These are phyloP conservation scores for Whitmania pigra DNA, from an alignment of 1,140 invertebrate species.

Conservation along the genomic window DNA sequence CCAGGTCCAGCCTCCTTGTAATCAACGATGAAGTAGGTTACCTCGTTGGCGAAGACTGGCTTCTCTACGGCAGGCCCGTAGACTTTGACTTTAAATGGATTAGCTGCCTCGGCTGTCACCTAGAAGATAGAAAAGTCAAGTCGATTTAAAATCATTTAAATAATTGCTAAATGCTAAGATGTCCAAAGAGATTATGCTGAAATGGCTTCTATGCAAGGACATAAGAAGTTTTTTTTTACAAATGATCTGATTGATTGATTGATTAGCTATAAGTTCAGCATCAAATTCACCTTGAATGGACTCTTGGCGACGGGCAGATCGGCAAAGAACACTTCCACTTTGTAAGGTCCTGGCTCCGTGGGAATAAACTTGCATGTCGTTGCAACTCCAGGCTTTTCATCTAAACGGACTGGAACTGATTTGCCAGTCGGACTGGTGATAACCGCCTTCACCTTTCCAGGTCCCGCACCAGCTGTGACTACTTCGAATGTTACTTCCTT, in stretches of 20 bases:
- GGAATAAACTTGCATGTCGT: conserved; percentile 46
- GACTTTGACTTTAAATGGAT: conserved; percentile 44
- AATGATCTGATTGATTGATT: background rate
- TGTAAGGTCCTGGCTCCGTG: conserved; percentile 56
- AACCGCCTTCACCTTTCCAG: conserved; percentile 61
- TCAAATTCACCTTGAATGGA: conserved; percentile 33
- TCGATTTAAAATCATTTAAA: no score
- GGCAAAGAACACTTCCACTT: conserved; percentile 34
- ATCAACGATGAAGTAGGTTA: conserved; percentile 26
- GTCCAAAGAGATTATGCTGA: no score
- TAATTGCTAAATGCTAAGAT: no score
- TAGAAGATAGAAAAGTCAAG: background rate
- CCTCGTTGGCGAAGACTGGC: conserved; percentile 23
- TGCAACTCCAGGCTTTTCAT: conserved; percentile 56
- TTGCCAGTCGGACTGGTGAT: conserved; percentile 45
- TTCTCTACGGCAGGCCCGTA: conserved; percentile 27
- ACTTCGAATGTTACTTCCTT: conserved; percentile 73
- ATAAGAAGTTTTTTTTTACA: background rate
- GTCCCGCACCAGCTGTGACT: conserved; percentile 68
- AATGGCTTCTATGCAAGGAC: no score
- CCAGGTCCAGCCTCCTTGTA: conserved; percentile 30
- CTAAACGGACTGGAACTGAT: conserved; percentile 24
- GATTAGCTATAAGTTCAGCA: background rate
- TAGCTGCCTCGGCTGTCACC: conserved; percentile 47
- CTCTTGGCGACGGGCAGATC: conserved; percentile 32